Conservation (phyloP, 2,797 vertebrate species). For the Eulemur albifrons region DNA sequence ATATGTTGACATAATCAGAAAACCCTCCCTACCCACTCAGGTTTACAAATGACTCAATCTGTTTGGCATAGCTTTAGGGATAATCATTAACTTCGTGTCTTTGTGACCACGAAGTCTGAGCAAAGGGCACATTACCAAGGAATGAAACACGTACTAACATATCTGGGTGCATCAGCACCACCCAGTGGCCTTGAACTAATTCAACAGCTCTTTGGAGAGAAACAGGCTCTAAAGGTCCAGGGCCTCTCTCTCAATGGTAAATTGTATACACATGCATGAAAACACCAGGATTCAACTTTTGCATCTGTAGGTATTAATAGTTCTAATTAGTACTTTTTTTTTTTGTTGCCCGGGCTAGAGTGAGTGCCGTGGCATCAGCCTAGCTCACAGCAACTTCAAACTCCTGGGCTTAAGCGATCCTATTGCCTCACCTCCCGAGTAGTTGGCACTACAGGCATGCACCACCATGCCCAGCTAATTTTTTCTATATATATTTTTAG, state of each 20-base stretch:
- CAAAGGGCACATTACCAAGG: not conserved
- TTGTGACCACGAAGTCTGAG: not conserved
- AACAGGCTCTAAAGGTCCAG: not conserved
- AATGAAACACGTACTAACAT: not conserved
- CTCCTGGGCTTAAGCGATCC: too few relatives aligned
- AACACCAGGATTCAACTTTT: not conserved
- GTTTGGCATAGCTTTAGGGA: not conserved
- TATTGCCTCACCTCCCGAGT: too few relatives aligned
- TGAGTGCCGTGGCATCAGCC: too few relatives aligned
- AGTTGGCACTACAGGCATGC: too few relatives aligned
- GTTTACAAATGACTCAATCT: not conserved
- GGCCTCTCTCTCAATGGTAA: not conserved
- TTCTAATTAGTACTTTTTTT: not conserved
- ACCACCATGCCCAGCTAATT: too few relatives aligned
- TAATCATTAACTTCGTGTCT: not conserved
- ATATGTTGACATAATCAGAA: not conserved
- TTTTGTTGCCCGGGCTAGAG: too few relatives aligned
- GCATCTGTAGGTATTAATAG: not conserved
- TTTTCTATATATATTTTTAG: too few relatives aligned
- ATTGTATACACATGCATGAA: not conserved
- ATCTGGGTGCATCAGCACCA: conserved; percentile 54
- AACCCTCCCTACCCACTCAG: not conserved
- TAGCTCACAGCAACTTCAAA: too few relatives aligned
- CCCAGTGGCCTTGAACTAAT: conserved; percentile 44
- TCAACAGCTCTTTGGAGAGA: conserved; percentile 14